These are phyloP conservation scores for Menidia beryllina DNA, from an alignment of 2,113 vertebrate genomes.

Conservation along the genomic window DNA sequence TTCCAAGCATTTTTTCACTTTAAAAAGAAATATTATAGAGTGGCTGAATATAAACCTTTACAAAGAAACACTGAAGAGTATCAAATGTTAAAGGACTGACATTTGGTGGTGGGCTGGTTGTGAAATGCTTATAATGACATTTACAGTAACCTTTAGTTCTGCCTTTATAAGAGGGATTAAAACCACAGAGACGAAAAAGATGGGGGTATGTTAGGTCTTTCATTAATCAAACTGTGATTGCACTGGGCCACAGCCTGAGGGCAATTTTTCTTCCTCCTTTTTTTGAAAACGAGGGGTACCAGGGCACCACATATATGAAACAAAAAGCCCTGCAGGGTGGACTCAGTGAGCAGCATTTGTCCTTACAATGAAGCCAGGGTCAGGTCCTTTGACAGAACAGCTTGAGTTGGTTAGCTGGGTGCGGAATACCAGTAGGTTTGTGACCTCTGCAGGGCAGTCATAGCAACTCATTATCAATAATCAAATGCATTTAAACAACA, in stretches of 20 bases:
- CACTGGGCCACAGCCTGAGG: constrained; percentile 41
- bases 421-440: not conserved
- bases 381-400: constrained; percentile 2
- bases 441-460: not conserved
- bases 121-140: constrained; percentile 68
- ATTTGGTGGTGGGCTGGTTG: constrained; percentile 60
- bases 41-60: constrained; percentile 47
- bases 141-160: constrained; percentile 75
- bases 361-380: constrained; percentile 19
- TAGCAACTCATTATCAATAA: constrained; percentile 7
- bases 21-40: constrained; percentile 31
- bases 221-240: constrained; percentile 74
- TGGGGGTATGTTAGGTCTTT: constrained; percentile 46
- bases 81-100: constrained; percentile 72
- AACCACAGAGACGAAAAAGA: constrained; percentile 69
- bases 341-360: constrained; percentile 32
- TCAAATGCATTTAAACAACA: not conserved
- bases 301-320: constrained; percentile 12
- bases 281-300: constrained; percentile 37
- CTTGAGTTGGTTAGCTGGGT: not conserved
- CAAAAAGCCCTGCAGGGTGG: constrained; percentile 9
- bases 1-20: constrained; percentile 12
- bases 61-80: constrained; percentile 29
- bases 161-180: constrained; percentile 78
- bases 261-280: constrained; percentile 48